These are phyloP conservation scores for Hydropsyche betteni DNA, from an alignment of 2,888 invertebrate genomes.

Conservation along the genomic window DNA sequence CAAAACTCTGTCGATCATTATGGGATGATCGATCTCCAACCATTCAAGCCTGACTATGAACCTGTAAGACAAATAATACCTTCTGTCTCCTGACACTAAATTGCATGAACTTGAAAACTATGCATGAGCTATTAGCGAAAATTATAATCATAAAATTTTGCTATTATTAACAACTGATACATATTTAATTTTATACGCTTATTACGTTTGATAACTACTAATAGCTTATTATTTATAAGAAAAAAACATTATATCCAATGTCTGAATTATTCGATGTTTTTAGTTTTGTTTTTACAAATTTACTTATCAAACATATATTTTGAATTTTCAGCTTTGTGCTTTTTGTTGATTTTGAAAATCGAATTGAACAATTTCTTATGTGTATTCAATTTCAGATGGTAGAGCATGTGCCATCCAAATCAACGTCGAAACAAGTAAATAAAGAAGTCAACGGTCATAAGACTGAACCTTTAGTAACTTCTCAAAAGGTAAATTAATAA, in stretches of 20 bases:
- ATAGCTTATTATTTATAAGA: no score
- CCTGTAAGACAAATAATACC: slow-evolving; percentile 46
- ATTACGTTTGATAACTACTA: no score
- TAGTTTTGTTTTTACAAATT: no score
- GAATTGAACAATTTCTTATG: no score
- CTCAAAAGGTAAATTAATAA: background rate
- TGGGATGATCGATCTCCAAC: slow-evolving; percentile 51
- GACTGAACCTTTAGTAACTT: background rate
- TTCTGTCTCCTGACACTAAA: slow-evolving; percentile 28
- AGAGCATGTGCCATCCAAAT: slow-evolving; percentile 29
- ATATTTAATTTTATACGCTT: no score
- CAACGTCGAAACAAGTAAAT: slow-evolving; percentile 1
- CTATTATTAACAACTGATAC: no score
- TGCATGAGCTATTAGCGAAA: slow-evolving; percentile 11
- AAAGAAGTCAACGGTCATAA: slow-evolving; percentile 10
- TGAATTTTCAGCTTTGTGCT: no score
- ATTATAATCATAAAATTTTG: no score
- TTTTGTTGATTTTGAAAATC: no score
- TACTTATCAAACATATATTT: no score
- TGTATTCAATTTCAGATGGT: slow-evolving; percentile 28
- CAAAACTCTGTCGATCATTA: slow-evolving; percentile 46
- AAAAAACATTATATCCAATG: no score
- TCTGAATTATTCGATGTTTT: no score
- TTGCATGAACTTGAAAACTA: slow-evolving; percentile 18
- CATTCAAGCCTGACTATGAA: slow-evolving; percentile 50